Evolutionary conservation across 2,888 invertebrate species (phyloP).

Genomic region (Hydropsyche betteni): DNA sequence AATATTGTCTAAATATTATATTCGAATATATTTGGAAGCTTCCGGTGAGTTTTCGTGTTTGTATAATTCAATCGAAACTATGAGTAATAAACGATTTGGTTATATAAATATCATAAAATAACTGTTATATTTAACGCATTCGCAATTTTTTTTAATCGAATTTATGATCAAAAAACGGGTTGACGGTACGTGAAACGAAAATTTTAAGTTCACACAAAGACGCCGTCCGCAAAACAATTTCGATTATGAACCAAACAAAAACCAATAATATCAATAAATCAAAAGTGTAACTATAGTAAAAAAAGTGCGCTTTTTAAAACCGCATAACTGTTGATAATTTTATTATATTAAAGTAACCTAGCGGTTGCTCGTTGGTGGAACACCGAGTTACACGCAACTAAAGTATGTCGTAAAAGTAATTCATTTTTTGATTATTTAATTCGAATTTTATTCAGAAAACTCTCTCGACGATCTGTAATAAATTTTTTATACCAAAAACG

Average conservation of each 20-base stretch:
- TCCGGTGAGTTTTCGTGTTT: too few relatives aligned
- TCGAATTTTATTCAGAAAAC: too few relatives aligned
- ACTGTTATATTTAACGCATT: not conserved
- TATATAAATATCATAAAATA: not conserved
- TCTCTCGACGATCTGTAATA: too few relatives aligned
- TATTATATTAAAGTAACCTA: slow-evolving; percentile 27
- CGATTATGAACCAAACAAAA: slow-evolving; percentile 10
- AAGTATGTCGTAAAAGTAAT: too few relatives aligned
- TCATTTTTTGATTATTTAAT: too few relatives aligned
- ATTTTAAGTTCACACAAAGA: not conserved
- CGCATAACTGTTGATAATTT: slow-evolving; percentile 32
- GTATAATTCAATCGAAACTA: not conserved
- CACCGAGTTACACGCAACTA: not conserved
- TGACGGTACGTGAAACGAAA: slow-evolving; percentile 9
- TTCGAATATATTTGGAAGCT: too few relatives aligned
- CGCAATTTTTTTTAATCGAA: not conserved
- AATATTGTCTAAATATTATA: not conserved
- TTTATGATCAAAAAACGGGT: slow-evolving; percentile 14
- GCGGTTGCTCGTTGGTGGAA: not conserved
- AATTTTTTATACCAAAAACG: too few relatives aligned
- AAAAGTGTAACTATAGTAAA: slow-evolving; percentile 3
- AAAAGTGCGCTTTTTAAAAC: slow-evolving; percentile 28
- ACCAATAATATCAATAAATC: slow-evolving; percentile 29
- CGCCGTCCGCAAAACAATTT: not conserved
- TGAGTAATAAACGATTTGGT: slow-evolving; percentile 1